Evolutionary conservation across 2,113 vertebrate species (phyloP).

Genomic region (Malurus elegans): DNA sequence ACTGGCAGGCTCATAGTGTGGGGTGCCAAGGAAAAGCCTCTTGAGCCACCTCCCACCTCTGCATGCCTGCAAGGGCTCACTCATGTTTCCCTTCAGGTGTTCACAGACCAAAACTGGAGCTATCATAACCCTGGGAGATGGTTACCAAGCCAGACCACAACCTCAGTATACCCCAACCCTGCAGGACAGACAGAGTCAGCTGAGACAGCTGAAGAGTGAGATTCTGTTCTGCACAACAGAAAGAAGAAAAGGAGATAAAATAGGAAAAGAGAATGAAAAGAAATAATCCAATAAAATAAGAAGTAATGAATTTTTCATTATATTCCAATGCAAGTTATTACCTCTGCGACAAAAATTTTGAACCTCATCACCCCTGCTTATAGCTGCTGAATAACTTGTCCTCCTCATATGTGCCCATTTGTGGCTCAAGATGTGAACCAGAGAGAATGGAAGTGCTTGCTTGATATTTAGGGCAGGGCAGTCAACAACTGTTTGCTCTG

Average conservation of each 20-base stretch:
- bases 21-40: background rate
- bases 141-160: background rate
- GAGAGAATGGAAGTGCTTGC: background rate
- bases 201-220: background rate
- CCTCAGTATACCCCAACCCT: accelerated
- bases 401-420: background rate
- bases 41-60: background rate
- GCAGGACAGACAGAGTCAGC: background rate
- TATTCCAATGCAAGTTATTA: background rate
- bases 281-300: background rate
- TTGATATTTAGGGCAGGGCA: background rate
- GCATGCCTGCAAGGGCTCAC: background rate
- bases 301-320: background rate
- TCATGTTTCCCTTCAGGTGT: background rate
- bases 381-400: background rate
- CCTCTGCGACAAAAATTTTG: background rate
- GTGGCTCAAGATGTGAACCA: background rate
- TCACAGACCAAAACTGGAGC: background rate
- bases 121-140: background rate
- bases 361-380: background rate
- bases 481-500: background rate
- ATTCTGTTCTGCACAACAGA: background rate
- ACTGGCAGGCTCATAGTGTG: background rate
- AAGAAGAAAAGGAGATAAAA: background rate
- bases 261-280: background rate